phyloP scores from a whole-genome alignment of 2,113 vertebrate genomes.

The Cercopithecus mona region DNA sequence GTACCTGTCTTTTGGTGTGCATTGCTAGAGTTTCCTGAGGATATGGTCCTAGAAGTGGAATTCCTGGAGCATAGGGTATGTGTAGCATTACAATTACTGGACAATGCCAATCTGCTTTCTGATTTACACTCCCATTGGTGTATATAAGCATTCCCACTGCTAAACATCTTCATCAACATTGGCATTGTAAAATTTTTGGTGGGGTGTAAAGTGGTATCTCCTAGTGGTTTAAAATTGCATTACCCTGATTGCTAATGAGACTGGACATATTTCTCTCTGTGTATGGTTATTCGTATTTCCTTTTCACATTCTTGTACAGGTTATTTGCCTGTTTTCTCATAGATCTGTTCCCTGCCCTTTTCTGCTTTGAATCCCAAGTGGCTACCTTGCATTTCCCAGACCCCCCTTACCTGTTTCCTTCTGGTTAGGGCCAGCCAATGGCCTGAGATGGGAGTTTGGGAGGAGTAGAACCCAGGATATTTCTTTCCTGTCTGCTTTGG shows the following conservation, averaged over 20 bases:
- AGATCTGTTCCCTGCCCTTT: neutral
- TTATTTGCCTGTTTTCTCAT: constrained; percentile 21
- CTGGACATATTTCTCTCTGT: neutral
- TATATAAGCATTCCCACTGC: neutral
- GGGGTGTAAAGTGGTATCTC: neutral
- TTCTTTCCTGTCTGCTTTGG: neutral
- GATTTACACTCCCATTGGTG: neutral
- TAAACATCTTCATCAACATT: neutral
- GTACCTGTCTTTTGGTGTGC: neutral
- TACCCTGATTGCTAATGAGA: constrained; percentile 16
- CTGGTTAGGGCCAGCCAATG: neutral
- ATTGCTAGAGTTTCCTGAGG: neutral
- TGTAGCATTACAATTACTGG: neutral
- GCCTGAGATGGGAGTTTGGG: neutral
- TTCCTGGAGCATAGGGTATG: neutral
- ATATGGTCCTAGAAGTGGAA: neutral
- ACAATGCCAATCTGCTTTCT: neutral
- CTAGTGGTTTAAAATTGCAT: neutral
- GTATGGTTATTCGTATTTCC: neutral
- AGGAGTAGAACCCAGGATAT: neutral
- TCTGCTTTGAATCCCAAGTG: neutral
- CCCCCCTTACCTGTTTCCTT: neutral
- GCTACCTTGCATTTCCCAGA: neutral
- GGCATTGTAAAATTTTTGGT: neutral
- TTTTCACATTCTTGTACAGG: neutral